phyloP scores from a whole-genome alignment of 2,113 vertebrate species.

The Saguinus imperator region DNA sequence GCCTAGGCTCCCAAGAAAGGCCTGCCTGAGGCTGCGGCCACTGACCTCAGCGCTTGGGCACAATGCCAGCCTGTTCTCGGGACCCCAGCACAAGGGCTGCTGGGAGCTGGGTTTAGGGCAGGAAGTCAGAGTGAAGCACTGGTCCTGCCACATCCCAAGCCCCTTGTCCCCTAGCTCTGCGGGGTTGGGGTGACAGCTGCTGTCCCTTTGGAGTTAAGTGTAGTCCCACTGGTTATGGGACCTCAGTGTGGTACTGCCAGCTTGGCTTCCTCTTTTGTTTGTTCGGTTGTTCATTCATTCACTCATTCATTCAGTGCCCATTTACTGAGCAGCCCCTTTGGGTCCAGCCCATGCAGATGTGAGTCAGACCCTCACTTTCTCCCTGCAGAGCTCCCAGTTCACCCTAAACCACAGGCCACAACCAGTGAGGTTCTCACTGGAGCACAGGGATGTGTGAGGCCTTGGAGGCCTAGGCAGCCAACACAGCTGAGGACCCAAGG shows the following conservation, averaged over 20 bases:
- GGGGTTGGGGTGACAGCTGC: constrained; percentile 47
- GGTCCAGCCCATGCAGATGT: not conserved
- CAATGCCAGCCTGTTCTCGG: constrained; percentile 70
- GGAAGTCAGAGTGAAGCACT: constrained; percentile 53
- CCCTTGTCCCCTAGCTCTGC: not conserved
- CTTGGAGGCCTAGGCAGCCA: not conserved
- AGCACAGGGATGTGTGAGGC: not conserved
- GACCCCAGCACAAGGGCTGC: constrained; percentile 71
- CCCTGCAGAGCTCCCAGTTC: not conserved
- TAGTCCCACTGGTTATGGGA: constrained; percentile 20
- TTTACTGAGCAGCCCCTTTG: not conserved
- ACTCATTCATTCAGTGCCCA: constrained; percentile 25
- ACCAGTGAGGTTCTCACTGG: not conserved
- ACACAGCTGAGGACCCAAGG: not conserved
- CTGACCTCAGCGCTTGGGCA: constrained; percentile 73
- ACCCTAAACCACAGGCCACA: not conserved
- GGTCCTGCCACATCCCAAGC: constrained; percentile 5
- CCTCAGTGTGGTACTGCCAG: not conserved
- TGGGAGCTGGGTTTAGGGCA: constrained; percentile 62
- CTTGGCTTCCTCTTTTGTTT: not conserved
- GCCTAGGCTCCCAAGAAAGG: constrained; percentile 66
- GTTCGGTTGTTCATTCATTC: not conserved
- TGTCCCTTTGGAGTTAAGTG: constrained; percentile 62
- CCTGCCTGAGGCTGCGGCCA: constrained; percentile 62
- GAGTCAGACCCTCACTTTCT: not conserved